Conservation (phyloP, 2,113 vertebrate species). For the Tenebrosternarchus preto region DNA sequence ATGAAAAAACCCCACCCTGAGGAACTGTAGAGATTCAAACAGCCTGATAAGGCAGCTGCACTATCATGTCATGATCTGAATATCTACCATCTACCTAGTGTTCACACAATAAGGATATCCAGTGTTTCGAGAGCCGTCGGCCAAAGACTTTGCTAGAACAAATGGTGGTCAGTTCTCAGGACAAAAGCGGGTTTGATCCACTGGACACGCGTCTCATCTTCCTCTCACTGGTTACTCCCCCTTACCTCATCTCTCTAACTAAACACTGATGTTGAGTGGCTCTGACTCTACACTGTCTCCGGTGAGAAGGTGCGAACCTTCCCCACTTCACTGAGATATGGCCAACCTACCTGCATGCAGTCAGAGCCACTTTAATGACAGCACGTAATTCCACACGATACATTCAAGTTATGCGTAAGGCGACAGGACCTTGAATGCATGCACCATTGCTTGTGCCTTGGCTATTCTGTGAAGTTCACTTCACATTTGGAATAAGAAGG, state of each 20-base stretch:
- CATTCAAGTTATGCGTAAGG: no score
- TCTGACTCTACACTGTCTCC: not conserved
- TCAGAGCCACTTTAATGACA: not conserved
- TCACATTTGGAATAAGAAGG: not conserved
- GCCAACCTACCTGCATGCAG: not conserved
- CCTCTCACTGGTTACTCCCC: conserved; percentile 60
- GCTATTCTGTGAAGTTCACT: no score
- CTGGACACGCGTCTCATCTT: conserved; percentile 62
- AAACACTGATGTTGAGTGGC: conserved; percentile 34
- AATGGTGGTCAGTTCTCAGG: conserved; percentile 69
- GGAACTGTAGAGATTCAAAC: not conserved
- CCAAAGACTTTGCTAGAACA: conserved; percentile 65
- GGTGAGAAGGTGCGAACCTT: not conserved
- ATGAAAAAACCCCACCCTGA: not conserved
- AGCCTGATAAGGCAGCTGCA: not conserved
- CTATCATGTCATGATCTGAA: conserved; percentile 25
- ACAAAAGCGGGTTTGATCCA: conserved; percentile 71
- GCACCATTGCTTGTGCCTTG: not conserved
- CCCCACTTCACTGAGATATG: not conserved
- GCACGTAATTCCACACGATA: no score
- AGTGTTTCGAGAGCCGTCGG: conserved; percentile 44
- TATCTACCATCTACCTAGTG: conserved; percentile 33
- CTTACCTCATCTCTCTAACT: conserved; percentile 70
- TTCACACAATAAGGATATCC: conserved; percentile 31
- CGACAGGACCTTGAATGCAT: not conserved